Conservation (phyloP, 1,140 invertebrate species). For the Saccostrea cuccullata region DNA sequence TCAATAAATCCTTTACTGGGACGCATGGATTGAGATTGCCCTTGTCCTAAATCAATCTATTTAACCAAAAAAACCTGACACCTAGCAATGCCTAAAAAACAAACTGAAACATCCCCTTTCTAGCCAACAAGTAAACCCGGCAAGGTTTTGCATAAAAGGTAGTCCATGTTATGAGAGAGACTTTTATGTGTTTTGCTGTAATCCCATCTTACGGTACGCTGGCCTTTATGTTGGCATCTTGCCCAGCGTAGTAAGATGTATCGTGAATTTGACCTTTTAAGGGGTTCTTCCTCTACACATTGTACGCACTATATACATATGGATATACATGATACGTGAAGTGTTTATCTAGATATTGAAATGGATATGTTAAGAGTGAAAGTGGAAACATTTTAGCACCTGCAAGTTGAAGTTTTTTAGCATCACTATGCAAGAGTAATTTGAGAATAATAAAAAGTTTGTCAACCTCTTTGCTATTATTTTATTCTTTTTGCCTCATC, state of each 20-base stretch:
- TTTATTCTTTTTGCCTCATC: no score
- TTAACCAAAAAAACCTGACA: neutral
- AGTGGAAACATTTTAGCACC: neutral
- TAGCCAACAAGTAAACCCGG: neutral
- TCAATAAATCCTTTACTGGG: neutral
- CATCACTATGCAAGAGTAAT: neutral
- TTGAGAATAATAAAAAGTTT: neutral
- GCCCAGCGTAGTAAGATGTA: conserved; percentile 7
- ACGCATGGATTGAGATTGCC: neutral
- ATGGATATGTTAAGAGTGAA: neutral
- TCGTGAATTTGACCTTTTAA: conserved; percentile 25
- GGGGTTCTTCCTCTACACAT: neutral
- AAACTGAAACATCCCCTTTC: neutral
- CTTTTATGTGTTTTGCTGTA: neutral
- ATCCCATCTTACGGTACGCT: neutral
- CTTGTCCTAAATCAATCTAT: neutral
- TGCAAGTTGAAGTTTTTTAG: neutral
- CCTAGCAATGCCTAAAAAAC: neutral
- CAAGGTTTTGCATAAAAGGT: neutral
- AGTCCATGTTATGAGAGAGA: conserved; percentile 20
- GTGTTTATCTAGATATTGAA: neutral
- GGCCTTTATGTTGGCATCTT: neutral
- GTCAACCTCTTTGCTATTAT: no score
- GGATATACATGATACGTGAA: neutral
- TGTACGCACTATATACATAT: neutral